Evolutionary conservation across 2,888 invertebrate species (phyloP).

Genomic region (Acronicta leporina): DNA sequence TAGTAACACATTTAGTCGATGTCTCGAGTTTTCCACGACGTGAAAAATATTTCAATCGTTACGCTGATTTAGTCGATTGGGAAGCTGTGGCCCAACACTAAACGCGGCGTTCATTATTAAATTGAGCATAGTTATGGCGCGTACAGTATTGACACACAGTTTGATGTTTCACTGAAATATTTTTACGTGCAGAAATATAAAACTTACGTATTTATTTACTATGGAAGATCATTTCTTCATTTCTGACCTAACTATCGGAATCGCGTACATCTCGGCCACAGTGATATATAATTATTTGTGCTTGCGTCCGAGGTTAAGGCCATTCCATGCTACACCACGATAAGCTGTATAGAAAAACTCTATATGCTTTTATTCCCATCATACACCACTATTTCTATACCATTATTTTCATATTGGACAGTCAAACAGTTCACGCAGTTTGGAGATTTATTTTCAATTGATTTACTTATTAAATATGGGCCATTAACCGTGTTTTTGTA

Average conservation of each 20-base stretch:
- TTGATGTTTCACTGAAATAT: conserved; percentile 68
- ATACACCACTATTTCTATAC: conserved; percentile 57
- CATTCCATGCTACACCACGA: conserved; percentile 65
- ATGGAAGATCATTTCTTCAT: conserved; percentile 85
- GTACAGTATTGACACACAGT: conserved; percentile 58
- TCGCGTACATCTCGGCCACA: conserved; percentile 75
- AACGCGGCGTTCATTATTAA: conserved; percentile 62
- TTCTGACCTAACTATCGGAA: conserved; percentile 84
- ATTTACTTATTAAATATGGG: conserved; percentile 86
- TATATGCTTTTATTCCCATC: conserved; percentile 68
- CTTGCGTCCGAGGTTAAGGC: conserved; percentile 75
- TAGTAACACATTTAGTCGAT: conserved; percentile 88
- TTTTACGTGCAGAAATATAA: conserved; percentile 73
- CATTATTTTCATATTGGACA: conserved; percentile 76
- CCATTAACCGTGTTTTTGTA: conserved; percentile 80
- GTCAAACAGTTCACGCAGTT: conserved; percentile 69
- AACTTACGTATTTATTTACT: conserved; percentile 85
- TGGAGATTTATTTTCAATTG: conserved; percentile 77
- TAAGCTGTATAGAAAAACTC: conserved; percentile 71
- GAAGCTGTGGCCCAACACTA: conserved; percentile 64
- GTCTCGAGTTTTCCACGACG: conserved; percentile 79
- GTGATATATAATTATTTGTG: conserved; percentile 75
- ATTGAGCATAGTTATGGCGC: conserved; percentile 82
- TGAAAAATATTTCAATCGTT: conserved; percentile 74
- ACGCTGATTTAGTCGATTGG: conserved; percentile 36